Evolutionary conservation across 2,888 invertebrate species (phyloP).

Genomic region (Spicauda simplicius): DNA sequence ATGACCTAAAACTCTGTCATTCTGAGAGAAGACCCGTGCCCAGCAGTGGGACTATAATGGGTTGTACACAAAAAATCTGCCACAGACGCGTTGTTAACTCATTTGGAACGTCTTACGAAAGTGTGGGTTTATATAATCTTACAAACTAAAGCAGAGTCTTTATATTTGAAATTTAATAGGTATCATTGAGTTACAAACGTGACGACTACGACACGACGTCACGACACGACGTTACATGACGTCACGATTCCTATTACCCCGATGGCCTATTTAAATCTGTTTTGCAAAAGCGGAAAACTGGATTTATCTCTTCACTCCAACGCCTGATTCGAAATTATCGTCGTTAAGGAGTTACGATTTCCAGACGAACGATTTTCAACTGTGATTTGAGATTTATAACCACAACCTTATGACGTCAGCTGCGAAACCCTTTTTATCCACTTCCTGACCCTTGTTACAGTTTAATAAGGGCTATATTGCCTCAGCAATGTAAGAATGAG

Average conservation of each 20-base stretch:
- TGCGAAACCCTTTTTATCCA: neutral
- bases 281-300: constrained; percentile 42
- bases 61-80: no score
- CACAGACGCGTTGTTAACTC: no score
- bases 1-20: no score
- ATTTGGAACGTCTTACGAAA: no score
- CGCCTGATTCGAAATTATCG: constrained; percentile 36
- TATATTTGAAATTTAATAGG: no score
- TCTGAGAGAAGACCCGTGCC: no score
- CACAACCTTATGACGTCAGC: constrained; percentile 17
- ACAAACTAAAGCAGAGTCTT: no score
- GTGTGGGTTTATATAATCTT: no score
- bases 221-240: constrained; percentile 5
- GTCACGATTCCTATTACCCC: constrained; percentile 43
- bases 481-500: neutral
- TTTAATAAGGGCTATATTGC: neutral
- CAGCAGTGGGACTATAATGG: no score
- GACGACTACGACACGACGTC: neutral
- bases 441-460: constrained; percentile 14
- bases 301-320: constrained; percentile 34
- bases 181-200: no score
- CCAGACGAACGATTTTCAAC: constrained; percentile 35
- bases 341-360: constrained; percentile 38
- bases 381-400: constrained; percentile 37
- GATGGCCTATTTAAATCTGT: constrained; percentile 71